phyloP scores from a whole-genome alignment of 2,797 vertebrate genomes.

The Sebastes minor region DNA sequence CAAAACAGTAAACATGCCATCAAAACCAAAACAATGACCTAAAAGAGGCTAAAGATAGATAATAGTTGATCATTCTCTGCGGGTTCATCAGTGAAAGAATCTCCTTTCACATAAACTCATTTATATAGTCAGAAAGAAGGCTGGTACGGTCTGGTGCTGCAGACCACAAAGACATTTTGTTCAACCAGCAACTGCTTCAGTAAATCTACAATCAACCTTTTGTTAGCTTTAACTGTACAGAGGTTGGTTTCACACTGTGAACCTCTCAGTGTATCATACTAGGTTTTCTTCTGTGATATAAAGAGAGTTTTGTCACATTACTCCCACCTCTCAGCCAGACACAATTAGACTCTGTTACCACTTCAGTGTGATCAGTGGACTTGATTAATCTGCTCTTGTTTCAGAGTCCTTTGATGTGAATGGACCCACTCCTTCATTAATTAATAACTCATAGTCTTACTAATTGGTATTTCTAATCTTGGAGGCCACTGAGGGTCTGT shows the following conservation, averaged over 20 bases:
- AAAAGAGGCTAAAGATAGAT: neutral
- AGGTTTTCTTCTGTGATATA: neutral
- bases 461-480: constrained; percentile 23
- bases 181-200: neutral
- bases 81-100: neutral
- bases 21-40: neutral
- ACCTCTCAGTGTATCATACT: neutral
- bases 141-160: neutral
- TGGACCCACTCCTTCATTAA: constrained; percentile 5
- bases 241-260: neutral
- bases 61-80: neutral
- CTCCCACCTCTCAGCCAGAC: neutral
- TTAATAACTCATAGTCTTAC: constrained; percentile 27
- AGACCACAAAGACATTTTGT: neutral
- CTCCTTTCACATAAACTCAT: neutral
- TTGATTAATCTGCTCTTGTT: constrained; percentile 24
- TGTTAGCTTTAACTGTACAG: neutral
- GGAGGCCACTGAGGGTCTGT: constrained; percentile 3
- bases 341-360: constrained; percentile 11
- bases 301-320: neutral
- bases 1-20: neutral
- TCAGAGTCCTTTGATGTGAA: constrained; percentile 33
- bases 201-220: neutral
- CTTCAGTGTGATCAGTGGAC: neutral
- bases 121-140: neutral